Conservation (phyloP, 1,140 invertebrate genomes). For the Drosophila navojoa region DNA sequence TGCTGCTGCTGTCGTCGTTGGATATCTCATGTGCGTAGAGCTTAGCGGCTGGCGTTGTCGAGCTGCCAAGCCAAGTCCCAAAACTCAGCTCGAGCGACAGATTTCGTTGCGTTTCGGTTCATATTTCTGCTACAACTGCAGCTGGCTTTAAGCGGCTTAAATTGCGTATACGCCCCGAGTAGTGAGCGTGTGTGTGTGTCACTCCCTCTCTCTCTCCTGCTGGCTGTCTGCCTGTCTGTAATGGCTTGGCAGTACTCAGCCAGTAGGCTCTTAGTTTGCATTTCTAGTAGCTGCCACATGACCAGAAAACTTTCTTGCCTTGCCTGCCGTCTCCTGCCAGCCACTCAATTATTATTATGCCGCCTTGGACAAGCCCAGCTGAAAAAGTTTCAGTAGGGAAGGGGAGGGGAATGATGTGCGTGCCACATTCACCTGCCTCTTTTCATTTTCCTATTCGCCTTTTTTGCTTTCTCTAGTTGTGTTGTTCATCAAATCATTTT, state of each 20-base stretch:
- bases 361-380: conserved; percentile 30
- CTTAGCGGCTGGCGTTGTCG: conserved; percentile 59
- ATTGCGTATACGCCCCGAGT: conserved; percentile 64
- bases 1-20: conserved; percentile 2
- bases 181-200: not conserved
- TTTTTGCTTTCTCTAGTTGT: no score
- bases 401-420: conserved; percentile 20
- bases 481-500: conserved; percentile 65
- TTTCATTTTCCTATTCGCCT: no score
- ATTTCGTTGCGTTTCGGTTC: conserved; percentile 57
- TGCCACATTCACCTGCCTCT: conserved; percentile 2
- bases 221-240: conserved; percentile 45
- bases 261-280: conserved; percentile 59
- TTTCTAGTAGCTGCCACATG: conserved; percentile 37
- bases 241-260: conserved; percentile 37
- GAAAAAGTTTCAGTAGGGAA: conserved; percentile 44
- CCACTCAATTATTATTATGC: conserved; percentile 78
- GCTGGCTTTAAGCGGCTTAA: conserved; percentile 74
- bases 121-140: conserved; percentile 47
- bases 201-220: not conserved
- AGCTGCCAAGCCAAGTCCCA: conserved; percentile 20
- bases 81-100: conserved; percentile 30
- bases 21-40: conserved; percentile 74
- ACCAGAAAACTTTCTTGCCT: conserved; percentile 30
- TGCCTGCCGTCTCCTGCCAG: conserved; percentile 15